Conservation (phyloP, 1,140 invertebrate species). For the Plutomurus gul region DNA sequence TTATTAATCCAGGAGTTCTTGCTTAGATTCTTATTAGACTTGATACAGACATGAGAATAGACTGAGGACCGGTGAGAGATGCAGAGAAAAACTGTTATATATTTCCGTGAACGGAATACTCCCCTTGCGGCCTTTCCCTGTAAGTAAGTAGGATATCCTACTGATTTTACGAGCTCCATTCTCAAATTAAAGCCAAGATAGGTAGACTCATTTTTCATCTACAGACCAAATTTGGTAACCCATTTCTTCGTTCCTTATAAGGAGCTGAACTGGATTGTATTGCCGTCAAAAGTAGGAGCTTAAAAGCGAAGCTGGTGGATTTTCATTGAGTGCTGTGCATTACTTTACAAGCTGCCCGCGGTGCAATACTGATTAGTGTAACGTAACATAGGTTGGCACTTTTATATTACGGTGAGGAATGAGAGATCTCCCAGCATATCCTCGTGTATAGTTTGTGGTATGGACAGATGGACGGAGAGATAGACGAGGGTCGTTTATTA, state of each 20-base stretch:
- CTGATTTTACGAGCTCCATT: constrained; percentile 10
- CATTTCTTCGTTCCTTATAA: background rate
- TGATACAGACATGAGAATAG: too few species aligned
- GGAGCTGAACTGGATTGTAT: background rate
- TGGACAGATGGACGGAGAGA: too few species aligned
- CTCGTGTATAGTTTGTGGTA: too few species aligned
- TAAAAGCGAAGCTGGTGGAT: background rate
- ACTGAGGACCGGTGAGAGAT: too few species aligned
- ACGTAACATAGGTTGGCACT: background rate
- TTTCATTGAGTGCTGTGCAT: constrained; percentile 6
- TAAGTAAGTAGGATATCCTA: constrained; percentile 10
- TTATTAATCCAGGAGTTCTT: too few species aligned
- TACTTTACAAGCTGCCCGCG: background rate
- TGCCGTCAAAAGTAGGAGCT: too few species aligned
- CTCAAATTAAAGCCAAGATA: constrained; percentile 5
- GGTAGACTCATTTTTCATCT: constrained; percentile 9
- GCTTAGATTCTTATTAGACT: too few species aligned
- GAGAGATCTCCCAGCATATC: too few species aligned
- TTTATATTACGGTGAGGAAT: background rate
- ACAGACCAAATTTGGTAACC: constrained; percentile 13
- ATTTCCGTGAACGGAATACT: too few species aligned
- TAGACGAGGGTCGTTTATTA: too few species aligned
- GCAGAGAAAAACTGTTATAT: too few species aligned
- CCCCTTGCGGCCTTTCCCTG: background rate
- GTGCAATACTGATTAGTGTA: background rate